Base-by-base conservation (phyloP, 2,797 vertebrate genomes). In the Rhinella marina region DNA sequence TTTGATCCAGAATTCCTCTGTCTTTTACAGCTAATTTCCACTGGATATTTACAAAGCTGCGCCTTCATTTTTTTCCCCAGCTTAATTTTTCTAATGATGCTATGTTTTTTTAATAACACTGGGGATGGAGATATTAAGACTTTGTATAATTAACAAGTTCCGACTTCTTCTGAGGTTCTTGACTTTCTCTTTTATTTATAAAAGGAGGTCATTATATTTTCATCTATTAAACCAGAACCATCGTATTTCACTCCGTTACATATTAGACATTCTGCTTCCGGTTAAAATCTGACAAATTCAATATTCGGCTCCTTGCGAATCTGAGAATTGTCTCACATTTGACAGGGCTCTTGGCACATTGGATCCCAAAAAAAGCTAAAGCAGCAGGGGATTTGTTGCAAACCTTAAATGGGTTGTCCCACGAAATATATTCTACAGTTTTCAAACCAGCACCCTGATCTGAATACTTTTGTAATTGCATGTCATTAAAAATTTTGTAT, bases 11-110 rank as follows among this genome's bases (percentile, higher is more conserved):
- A 91, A 93, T 93, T 90, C 92, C 92, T 93, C 92, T 91, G 92
- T 91, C 91, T 94, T 92, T 93, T 94, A 93, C 92, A 93, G 93
- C 93, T 96, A 93, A 96, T 96, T 97, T 97, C 92, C 93, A 92
- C 91, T 92, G 92, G 93, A 95, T 95, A 94, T 93, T 94, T 95
- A 95, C 93, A 96, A 96, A 96, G 94, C 93, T 92, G 91, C 19
- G 94, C 93, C 92, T 94, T 94, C 92, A 90, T 93, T 94, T 73
- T 73, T 68, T 72, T 54, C 94, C 92, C 90, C 92, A 93, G 93
- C 94, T 95, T 95, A 93, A 94, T 95, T 95, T 96, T 95, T 94
- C 93, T 94, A 95, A 95, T 94, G 94, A 95, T 94, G 93, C 95
- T 94, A 93, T 94, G 92, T 90, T 93, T 91, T 92, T 94, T 93